Conservation (phyloP, 2,797 vertebrate species). For the Cheirogaleus major region DNA sequence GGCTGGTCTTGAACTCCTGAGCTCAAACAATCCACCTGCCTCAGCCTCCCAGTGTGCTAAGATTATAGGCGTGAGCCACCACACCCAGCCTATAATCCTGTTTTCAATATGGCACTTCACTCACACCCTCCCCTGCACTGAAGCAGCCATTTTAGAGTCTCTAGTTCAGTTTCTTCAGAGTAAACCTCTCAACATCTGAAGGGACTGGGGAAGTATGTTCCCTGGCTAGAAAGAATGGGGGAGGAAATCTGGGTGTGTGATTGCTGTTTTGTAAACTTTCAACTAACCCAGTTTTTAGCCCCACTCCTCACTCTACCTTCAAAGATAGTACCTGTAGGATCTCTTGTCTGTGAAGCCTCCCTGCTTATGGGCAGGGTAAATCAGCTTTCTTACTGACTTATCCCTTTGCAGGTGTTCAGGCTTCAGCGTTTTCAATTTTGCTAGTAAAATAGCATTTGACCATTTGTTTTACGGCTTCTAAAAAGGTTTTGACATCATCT, state of each 20-base stretch:
- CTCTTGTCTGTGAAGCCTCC: not conserved
- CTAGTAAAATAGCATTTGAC: not conserved
- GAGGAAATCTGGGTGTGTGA: not conserved
- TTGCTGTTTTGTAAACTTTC: not conserved
- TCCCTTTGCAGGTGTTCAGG: not conserved
- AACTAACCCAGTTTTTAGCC: not conserved
- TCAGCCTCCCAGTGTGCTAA: not conserved
- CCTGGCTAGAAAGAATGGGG: not conserved
- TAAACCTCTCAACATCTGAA: not conserved
- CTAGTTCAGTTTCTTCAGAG: not conserved
- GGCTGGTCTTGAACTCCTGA: not conserved
- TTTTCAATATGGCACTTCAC: not conserved
- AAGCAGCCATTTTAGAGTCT: not conserved
- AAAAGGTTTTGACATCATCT: not conserved
- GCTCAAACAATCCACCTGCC: accelerated
- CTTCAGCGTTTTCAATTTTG: not conserved
- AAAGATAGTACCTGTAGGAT: not conserved
- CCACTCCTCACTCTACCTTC: not conserved
- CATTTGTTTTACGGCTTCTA: not conserved
- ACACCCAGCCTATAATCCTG: not conserved
- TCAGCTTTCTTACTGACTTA: not conserved
- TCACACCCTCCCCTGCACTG: not conserved
- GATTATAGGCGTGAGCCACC: not conserved
- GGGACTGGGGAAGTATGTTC: not conserved
- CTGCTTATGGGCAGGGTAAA: not conserved